Evolutionary conservation across 1,140 invertebrate genomes (phyloP).

Genomic region (Scaptodrosophila lebanonensis): DNA sequence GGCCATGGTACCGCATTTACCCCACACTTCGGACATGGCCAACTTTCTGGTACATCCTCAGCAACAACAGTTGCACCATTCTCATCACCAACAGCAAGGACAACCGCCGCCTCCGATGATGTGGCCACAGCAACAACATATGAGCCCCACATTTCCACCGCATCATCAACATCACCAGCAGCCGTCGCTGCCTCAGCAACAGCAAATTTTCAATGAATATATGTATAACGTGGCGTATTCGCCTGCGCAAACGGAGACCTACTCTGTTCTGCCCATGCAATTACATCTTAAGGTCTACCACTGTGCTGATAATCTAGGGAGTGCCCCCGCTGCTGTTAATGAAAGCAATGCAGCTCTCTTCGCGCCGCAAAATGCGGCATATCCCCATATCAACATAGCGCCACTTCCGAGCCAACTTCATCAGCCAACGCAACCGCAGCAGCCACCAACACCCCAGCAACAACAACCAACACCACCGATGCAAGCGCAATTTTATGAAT

Average conservation of each 20-base stretch:
- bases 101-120: slow-evolving; percentile 40
- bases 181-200: slow-evolving; percentile 33
- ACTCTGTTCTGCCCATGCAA: slow-evolving; percentile 72
- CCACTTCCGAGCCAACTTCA: slow-evolving; percentile 46
- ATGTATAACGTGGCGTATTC: slow-evolving; percentile 53
- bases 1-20: slow-evolving; percentile 32
- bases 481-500: slow-evolving; percentile 56
- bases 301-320: slow-evolving; percentile 53
- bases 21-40: slow-evolving; percentile 43
- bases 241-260: slow-evolving; percentile 56
- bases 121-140: slow-evolving; percentile 40
- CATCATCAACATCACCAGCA: slow-evolving; percentile 31
- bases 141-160: slow-evolving; percentile 44
- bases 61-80: slow-evolving; percentile 37
- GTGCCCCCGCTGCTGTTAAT: slow-evolving; percentile 9
- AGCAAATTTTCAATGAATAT: slow-evolving; percentile 60
- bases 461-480: slow-evolving; percentile 40
- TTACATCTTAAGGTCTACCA: slow-evolving; percentile 73
- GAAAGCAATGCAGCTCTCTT: slow-evolving; percentile 44
- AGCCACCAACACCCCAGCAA: slow-evolving; percentile 5
- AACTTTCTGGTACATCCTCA: slow-evolving; percentile 54
- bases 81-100: slow-evolving; percentile 41
- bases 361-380: no score
- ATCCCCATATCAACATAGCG: slow-evolving; percentile 66
- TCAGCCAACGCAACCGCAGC: slow-evolving; percentile 18